Percentiles rank a stretch among this genome's conserved stretches.
phyloP scores from a whole-genome alignment of 2,888 invertebrate species.

The Netelia inedita region DNA sequence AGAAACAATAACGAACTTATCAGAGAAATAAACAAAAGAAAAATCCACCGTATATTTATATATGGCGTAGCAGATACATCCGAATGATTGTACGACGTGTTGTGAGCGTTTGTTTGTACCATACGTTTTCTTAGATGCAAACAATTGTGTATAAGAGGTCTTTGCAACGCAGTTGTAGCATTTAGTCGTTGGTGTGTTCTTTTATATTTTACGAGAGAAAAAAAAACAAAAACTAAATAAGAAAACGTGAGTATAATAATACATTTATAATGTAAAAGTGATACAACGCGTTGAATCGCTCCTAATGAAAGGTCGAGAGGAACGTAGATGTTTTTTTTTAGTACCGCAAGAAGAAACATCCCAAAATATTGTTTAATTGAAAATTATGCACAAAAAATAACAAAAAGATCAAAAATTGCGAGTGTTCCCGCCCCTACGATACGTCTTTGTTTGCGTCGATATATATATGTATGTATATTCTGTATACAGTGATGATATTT shows the following conservation, averaged over 20 bases:
- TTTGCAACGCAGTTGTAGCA: slow-evolving; percentile 76
- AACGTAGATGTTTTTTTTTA: slow-evolving; percentile 12
- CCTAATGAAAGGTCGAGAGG: slow-evolving; percentile 20
- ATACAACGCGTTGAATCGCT: slow-evolving; percentile 18
- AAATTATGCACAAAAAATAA: slow-evolving; percentile 24
- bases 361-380: slow-evolving; percentile 27
- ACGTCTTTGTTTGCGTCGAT: slow-evolving; percentile 17
- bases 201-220: slow-evolving; percentile 73
- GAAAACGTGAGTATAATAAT: slow-evolving; percentile 33
- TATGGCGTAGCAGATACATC: slow-evolving; percentile 37
- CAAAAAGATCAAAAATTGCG: not conserved
- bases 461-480: slow-evolving; percentile 6
- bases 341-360: slow-evolving; percentile 12
- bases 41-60: not conserved
- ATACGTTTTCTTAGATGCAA: slow-evolving; percentile 54
- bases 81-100: slow-evolving; percentile 54
- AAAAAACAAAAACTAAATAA: slow-evolving; percentile 33
- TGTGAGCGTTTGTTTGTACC: slow-evolving; percentile 52
- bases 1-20: slow-evolving; percentile 1
- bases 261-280: slow-evolving; percentile 17
- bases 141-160: slow-evolving; percentile 51
- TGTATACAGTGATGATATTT: slow-evolving; percentile 43
- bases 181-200: slow-evolving; percentile 77
- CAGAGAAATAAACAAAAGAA: slow-evolving; percentile 7
- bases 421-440: not conserved